Percentiles rank a stretch among this genome's conserved stretches.
These are phyloP conservation scores for Malurus cyaneus DNA, from an alignment of 2,113 vertebrate species.

Conservation along the genomic window DNA sequence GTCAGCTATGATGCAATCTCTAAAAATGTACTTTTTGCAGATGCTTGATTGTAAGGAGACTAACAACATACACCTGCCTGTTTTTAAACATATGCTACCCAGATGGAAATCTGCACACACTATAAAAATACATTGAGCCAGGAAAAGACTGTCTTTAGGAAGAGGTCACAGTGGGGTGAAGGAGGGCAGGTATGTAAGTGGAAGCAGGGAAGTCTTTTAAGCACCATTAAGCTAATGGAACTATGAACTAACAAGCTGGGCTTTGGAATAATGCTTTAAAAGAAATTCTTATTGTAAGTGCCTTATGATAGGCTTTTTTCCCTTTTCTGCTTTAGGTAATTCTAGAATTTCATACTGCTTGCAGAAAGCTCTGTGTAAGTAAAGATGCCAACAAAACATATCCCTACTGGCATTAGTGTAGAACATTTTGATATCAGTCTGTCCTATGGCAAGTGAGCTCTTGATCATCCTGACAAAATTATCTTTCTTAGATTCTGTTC, in stretches of 20 bases:
- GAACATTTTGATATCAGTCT: background rate
- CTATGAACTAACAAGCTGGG: conserved; percentile 2
- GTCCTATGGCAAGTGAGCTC: background rate
- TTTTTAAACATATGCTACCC: conserved; percentile 50
- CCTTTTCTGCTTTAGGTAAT: background rate
- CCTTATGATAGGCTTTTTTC: background rate
- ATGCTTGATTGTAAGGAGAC: conserved; percentile 20
- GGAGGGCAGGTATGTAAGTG: conserved; percentile 35
- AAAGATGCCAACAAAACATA: background rate
- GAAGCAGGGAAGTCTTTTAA: conserved; percentile 46
- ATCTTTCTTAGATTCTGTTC: background rate
- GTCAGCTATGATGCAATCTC: background rate
- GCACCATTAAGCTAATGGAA: conserved; percentile 36
- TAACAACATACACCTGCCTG: conserved; percentile 56
- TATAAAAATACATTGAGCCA: conserved; percentile 30
- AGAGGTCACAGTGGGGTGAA: conserved; percentile 41
- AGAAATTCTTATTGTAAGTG: background rate
- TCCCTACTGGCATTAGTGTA: background rate
- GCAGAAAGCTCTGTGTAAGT: background rate
- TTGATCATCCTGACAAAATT: background rate
- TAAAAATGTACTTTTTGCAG: conserved; percentile 27
- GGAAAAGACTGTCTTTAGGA: conserved; percentile 32
- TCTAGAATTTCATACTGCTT: background rate
- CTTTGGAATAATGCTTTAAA: background rate
- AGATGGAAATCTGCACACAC: conserved; percentile 48